Base-by-base conservation (phyloP, 2,888 invertebrate species). In the Cosmopolites sordidus region DNA sequence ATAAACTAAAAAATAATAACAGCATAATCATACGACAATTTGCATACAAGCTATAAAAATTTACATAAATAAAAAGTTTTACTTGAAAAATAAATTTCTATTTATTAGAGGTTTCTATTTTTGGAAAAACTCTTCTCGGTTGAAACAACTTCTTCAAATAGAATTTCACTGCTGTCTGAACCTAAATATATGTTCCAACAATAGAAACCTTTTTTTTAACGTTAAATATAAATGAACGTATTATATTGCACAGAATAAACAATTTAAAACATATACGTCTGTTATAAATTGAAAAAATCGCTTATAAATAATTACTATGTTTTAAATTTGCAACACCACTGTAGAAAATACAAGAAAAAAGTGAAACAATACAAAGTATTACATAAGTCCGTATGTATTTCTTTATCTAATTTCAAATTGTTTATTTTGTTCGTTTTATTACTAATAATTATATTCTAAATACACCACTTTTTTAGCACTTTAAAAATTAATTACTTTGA, bases 381-480 rank as follows among this genome's bases (percentile, higher is more conserved):
- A n/a, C n/a, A n/a, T n/a, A n/a, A n/a, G n/a, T n/a, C n/a, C n/a
- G n/a, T n/a, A n/a, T n/a, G n/a, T n/a, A n/a, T n/a, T n/a, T n/a
- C n/a, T 33, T 6, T 12, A n/a, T 33, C 12, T 33, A 33, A 30
- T 37, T 44, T 58, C 48, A 59, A 54, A 56, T 51, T 54, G 51
- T 55, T 59, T 63, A 60, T 61, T 63, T 61, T 64, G 64, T 62
- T 33, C 33, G 33, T 33, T 12, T 33, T 33, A 22, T 33, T 4
- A 33, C n/a, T 33, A 27, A 27, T 53, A 51, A 52, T 42, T 27
- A 58, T 44, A 52, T 60, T 54, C 49, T 62, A 59, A 62, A 60
- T 66, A 66, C 69, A 69, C 67, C 64, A 64, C 63, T 65, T 66
- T 67, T 22, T 48, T 15, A 66, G 66, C 68, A 67, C 66, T 67